Base-by-base conservation (phyloP, 2,113 vertebrate genomes). In the Cololabis saira region DNA sequence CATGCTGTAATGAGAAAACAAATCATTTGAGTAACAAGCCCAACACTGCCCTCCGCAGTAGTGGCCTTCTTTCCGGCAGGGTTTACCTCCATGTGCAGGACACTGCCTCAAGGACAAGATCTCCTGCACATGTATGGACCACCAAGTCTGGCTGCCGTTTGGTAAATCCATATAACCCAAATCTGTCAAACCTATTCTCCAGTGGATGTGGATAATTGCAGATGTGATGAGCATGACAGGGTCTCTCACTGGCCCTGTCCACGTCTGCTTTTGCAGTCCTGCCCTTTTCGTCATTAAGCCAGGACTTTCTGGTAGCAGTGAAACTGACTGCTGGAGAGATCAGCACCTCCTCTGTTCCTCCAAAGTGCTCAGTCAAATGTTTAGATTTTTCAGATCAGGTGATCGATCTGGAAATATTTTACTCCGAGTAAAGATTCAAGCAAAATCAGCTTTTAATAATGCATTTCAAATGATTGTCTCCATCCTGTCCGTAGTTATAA, bases 31-130 rank as follows among this genome's bases (percentile, higher is more conserved):
- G 24, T 27, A 27, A 27, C 24, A 27, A 27, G 24, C 24, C 24
- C 2, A 27, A 27, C 24, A 27, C 24, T 27, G 33, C 33, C 6
- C 33, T 37, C 33, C 33, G 6, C 33, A 37, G 33, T 11, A n/a
- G 78, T 74, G 73, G 73, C 76, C 54, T 44, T 21, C 66, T 54
- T 81, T 67, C 74, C 70, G 64, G 42, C 48, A 50, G 61, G 71
- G 60, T 85, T 85, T 74, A 85, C 63, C 65, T 74, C 74, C 71
- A 70, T 76, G 66, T 67, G 55, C 70, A 73, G 67, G 64, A 61
- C 12, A 11, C 14, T 73, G 78, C 78, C 72, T 60, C 69, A 84
- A 79, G 66, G 79, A 76, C 22, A 55, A 8, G 50, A 73, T 66
- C 70, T 18, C 15, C 16, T 12, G 55, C 61, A 9, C 62, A 63